Conservation (phyloP, 2,888 invertebrate genomes). For the Hemaris fuciformis region DNA sequence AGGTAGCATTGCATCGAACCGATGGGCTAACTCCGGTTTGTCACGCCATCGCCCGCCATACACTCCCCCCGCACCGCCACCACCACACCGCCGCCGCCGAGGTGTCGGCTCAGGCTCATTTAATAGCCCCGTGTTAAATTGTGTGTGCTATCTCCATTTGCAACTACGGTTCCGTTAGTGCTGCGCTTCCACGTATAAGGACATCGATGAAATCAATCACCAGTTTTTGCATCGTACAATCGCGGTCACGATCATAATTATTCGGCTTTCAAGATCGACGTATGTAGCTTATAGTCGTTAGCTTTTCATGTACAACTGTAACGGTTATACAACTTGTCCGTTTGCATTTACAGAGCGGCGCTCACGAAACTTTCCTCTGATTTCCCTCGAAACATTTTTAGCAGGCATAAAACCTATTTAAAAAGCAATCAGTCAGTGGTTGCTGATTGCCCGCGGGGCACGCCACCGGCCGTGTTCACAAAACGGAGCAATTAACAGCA, state of each 20-base stretch:
- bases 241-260: too few relatives aligned
- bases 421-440: conserved; percentile 80
- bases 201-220: background rate
- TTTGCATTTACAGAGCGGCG: conserved; percentile 54
- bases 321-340: conserved; percentile 55
- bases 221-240: background rate
- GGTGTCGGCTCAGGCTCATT: conserved; percentile 40
- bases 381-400: conserved; percentile 76
- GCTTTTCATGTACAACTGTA: conserved; percentile 31
- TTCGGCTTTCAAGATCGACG: too few relatives aligned
- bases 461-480: conserved; percentile 80
- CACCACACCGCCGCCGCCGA: conserved; percentile 10
- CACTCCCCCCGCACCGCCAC: background rate
- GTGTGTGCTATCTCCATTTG: conserved; percentile 68
- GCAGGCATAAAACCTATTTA: conserved; percentile 80
- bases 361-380: conserved; percentile 66
- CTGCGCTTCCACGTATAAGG: conserved; percentile 17
- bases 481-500: conserved; percentile 81
- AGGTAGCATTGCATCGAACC: conserved; percentile 35
- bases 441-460: conserved; percentile 77
- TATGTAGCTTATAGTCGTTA: background rate
- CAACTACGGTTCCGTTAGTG: conserved; percentile 40
- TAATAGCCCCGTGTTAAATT: conserved; percentile 63
- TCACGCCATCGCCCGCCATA: conserved; percentile 64
- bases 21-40: conserved; percentile 57